These are phyloP conservation scores for Cataglyphis livida DNA, from an alignment of 2,888 invertebrate species.

Conservation along the genomic window DNA sequence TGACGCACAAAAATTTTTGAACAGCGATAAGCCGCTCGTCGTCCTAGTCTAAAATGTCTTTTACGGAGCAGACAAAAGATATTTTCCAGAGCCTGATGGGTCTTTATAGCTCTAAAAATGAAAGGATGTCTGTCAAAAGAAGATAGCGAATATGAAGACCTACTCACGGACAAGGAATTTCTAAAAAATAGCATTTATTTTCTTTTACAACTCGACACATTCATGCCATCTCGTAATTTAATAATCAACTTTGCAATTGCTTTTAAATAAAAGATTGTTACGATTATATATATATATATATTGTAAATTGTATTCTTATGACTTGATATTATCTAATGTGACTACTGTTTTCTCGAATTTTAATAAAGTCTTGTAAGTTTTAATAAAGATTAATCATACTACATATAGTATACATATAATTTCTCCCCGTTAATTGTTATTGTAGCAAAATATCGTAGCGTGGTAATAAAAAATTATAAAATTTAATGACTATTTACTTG, in stretches of 20 bases:
- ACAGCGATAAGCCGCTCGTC: constrained; percentile 56
- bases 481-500: not conserved
- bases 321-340: not conserved
- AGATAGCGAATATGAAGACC: not conserved
- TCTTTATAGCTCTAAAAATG: not conserved
- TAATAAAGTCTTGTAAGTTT: not conserved
- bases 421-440: no score
- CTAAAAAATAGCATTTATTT: not conserved
- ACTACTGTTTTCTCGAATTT: not conserved
- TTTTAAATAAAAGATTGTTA: no score
- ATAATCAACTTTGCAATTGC: not conserved
- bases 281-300: no score
- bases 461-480: not conserved
- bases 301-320: not conserved
- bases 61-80: constrained; percentile 17
- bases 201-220: not conserved
- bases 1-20: constrained; percentile 49
- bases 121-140: not conserved
- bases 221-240: not conserved
- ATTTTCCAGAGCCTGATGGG: not conserved
- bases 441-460: not conserved
- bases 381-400: not conserved
- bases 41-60: not conserved
- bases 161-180: not conserved
- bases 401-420: not conserved